Evolutionary conservation across 1,140 invertebrate genomes (phyloP).

Genomic region (Drosophila sucinea): DNA sequence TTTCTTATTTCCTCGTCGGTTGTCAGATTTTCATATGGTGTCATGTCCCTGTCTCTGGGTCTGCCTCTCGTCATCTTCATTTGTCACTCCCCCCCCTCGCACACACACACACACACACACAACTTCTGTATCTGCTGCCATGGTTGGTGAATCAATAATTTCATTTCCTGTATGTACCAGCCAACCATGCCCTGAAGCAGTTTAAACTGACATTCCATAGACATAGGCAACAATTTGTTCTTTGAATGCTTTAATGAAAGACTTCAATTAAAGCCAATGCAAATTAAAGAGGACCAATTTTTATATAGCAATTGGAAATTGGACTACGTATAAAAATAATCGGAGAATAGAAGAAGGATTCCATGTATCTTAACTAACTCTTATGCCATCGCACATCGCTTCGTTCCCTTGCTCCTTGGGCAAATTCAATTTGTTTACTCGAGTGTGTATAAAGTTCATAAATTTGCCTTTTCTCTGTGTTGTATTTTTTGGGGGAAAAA

Average conservation of each 20-base stretch:
- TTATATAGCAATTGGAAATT: too few relatives aligned
- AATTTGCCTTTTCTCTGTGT: conserved; percentile 12
- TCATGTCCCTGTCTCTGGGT: conserved; percentile 49
- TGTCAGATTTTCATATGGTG: conserved; percentile 71
- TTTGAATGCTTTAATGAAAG: neutral
- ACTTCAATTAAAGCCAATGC: neutral
- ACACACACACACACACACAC: neutral
- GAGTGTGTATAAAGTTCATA: conserved; percentile 17
- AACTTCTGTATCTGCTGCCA: neutral
- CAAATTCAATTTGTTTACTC: conserved; percentile 10
- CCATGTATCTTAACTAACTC: too few relatives aligned
- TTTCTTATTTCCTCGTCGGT: conserved; percentile 60
- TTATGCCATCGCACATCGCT: too few relatives aligned
- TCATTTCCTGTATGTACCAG: conserved; percentile 35
- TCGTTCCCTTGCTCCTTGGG: neutral
- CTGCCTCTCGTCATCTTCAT: conserved; percentile 10
- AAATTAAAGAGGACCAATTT: too few relatives aligned
- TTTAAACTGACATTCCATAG: neutral
- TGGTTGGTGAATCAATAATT: conserved; percentile 56
- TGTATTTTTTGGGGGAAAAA: conserved; percentile 28
- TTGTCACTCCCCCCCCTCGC: neutral
- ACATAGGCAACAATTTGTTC: neutral
- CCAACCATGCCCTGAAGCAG: neutral
- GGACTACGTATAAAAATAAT: too few relatives aligned
- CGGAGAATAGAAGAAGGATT: too few relatives aligned